Base-by-base conservation (phyloP, 2,113 vertebrate genomes). In the Hirundichthys speculiger region DNA sequence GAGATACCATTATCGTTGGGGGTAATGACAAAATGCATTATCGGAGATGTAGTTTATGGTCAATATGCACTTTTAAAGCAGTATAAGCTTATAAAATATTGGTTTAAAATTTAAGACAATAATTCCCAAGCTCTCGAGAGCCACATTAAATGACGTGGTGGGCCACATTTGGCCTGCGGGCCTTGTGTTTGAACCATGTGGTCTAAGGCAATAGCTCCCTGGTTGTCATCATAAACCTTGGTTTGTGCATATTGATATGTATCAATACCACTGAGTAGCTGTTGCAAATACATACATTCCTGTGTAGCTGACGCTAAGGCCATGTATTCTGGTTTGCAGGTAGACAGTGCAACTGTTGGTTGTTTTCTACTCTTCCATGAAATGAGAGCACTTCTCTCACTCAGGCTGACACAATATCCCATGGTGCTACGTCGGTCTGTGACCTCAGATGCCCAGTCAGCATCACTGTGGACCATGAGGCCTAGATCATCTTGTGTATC, bases 301-400 rank as follows among this genome's bases (percentile, higher is more conserved):
- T 61, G 58, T 3, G 19, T 48, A 3, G 19, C 13, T 3, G 43
- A 27, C 0, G 25, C 43, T 9, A 61, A 12, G 21, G 58, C 13
- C 13, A 48, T 61, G 9, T 61, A 75, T 13, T 77, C 63, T 14
- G 70, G 65, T 1, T 69, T 60, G 11, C 60, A 42, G 0, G 60
- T 47, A 13, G 70, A 61, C 0, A 53, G 7, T n/a, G n/a, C n/a
- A n/a, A n/a, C n/a, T n/a, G n/a, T n/a, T n/a, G n/a, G n/a, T n/a
- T n/a, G n/a, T 61, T 48, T n/a, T 25, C 14, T 61, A 1, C 18
- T 40, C 18, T 52, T 30, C 18, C 46, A 18, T 30, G 38, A 25
- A 11, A 27, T 12, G 4, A 43, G n/a, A 20, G 13, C 15, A 14
- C 25, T 15, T n/a, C 30, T 18, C 5, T 2, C 9, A 43, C 21